Evolutionary conservation across 2,113 vertebrate species (phyloP).

Genomic region (Crotalus viridis): DNA sequence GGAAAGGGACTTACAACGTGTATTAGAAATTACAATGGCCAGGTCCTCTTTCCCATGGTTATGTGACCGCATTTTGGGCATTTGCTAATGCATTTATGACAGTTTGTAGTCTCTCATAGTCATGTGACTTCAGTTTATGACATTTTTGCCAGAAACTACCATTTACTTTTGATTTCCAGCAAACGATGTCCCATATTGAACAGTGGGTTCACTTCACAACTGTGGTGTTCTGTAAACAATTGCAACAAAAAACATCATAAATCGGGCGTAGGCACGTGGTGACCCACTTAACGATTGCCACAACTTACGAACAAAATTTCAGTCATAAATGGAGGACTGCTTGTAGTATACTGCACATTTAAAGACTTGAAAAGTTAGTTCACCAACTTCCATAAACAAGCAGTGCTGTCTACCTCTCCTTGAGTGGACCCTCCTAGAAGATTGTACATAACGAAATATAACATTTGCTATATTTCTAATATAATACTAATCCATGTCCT

Average conservation of each 20-base stretch:
- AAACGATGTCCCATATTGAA: background rate
- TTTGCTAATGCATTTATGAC: background rate
- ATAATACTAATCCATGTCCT: background rate
- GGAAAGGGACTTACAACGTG: background rate
- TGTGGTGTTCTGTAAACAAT: background rate
- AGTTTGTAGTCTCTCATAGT: background rate
- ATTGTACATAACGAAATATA: background rate
- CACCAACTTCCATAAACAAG: background rate
- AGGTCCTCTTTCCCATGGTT: background rate
- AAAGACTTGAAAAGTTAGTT: background rate
- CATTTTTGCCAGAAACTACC: background rate
- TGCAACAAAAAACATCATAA: background rate
- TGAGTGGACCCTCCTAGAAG: background rate
- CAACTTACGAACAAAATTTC: background rate
- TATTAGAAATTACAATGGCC: background rate
- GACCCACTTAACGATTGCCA: background rate
- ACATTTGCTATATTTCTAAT: background rate
- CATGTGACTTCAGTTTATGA: background rate
- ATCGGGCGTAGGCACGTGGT: background rate
- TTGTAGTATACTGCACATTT: background rate
- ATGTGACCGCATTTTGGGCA: background rate
- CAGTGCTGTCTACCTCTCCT: background rate
- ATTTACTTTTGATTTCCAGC: background rate
- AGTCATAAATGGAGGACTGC: background rate
- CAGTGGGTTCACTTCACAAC: background rate